Base-by-base conservation (phyloP, 2,113 vertebrate species). In the Psilopogon haemacephalus region DNA sequence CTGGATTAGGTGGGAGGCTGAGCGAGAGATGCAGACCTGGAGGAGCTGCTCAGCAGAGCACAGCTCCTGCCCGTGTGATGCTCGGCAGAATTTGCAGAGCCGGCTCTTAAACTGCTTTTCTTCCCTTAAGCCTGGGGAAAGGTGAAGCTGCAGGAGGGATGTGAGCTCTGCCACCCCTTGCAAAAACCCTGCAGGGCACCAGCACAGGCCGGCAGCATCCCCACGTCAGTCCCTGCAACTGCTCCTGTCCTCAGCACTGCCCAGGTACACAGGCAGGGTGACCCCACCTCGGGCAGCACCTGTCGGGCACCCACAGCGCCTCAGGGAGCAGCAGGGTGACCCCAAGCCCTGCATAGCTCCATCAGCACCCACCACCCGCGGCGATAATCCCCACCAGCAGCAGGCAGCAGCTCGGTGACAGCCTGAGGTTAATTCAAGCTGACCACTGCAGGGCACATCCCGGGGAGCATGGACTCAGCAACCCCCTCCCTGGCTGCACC, bases 1-100 rank as follows among this genome's bases (percentile, higher is more conserved):
- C 90, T 8, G 92, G 97, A 98, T 98, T 97, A 97, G 84, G 69
- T 86, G 68, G 91, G 89, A 93, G 63, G 95, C 93, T 75, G 93
- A 64, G 93, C 75, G 70, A 35, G 73, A 35, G 80, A 52, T 4
- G 15, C 16, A 5, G 5, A 46, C 62, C 84, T 75, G 84, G 62
- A 91, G 85, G 33, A 77, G 88, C 91, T 69, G 78, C 94, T 91
- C 78, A 35, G 82, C 18, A 0, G 60, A 82, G 52, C 19, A 0
- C 30, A 4, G 65, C 79, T 70, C 56, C 89, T 10, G 59, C 78
- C 70, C 28, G 7, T 6, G 58, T 46, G 86, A 78, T 3, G 3
- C 42, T 0, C n/a, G 38, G 15, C 83, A n/a, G 84, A 64, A 77
- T 87, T 54, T 52, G 77, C 89, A 63, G 62, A 69, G 82, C 79